Conservation (phyloP, 2,797 vertebrate species). For the Nannoperca obscura region DNA sequence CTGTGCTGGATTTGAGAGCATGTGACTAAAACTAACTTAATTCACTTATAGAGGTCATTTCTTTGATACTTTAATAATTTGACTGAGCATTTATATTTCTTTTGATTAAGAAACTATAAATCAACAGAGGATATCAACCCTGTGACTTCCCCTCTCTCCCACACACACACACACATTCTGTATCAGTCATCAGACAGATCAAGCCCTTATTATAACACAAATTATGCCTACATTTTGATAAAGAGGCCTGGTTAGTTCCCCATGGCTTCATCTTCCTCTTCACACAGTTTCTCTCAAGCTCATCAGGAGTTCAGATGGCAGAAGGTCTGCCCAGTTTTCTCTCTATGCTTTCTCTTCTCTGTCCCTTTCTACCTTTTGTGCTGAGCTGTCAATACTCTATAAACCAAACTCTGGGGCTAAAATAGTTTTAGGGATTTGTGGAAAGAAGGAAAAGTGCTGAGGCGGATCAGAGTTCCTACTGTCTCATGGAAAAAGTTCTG, state of each 20-base stretch:
- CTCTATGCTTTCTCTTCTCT: conserved; percentile 40
- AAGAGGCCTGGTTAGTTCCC: conserved; percentile 32
- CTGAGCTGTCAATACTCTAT: conserved; percentile 68
- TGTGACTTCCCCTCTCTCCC: conserved; percentile 13
- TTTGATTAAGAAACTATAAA: conserved; percentile 64
- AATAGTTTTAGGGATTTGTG: conserved; percentile 74
- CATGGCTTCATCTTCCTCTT: conserved; percentile 29
- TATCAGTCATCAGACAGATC: conserved; percentile 28
- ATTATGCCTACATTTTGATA: conserved; percentile 40
- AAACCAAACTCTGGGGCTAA: conserved; percentile 61
- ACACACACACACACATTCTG: not conserved
- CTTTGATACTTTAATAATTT: conserved; percentile 56
- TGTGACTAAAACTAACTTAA: conserved; percentile 50
- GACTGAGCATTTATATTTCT: conserved; percentile 61
- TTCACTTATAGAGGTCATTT: conserved; percentile 61
- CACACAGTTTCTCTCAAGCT: conserved; percentile 42
- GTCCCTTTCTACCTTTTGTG: conserved; percentile 68
- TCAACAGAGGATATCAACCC: conserved; percentile 52
- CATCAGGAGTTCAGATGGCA: conserved; percentile 48
- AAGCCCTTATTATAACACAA: conserved; percentile 20
- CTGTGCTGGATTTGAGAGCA: conserved; percentile 27
- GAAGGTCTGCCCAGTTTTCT: conserved; percentile 37
- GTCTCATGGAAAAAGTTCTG: conserved; percentile 61
- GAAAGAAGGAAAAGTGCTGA: conserved; percentile 76
- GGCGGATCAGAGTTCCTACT: conserved; percentile 60